phyloP scores from a whole-genome alignment of 2,888 invertebrate species.

The Rugalucina vietnamica region DNA sequence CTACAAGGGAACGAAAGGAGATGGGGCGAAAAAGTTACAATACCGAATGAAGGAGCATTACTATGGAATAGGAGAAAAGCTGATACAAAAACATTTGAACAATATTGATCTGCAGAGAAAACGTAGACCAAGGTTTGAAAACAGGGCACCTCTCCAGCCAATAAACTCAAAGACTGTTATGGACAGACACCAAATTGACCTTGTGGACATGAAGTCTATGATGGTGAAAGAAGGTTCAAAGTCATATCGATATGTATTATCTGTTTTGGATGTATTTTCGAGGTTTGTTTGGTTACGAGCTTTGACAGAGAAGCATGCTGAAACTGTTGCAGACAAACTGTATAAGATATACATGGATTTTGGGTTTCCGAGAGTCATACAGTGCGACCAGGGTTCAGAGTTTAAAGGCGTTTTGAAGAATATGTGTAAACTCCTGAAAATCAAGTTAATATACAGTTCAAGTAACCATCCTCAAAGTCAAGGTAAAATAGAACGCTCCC shows the following conservation, averaged over 20 bases:
- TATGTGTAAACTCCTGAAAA: background rate
- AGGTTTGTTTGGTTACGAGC: slow-evolving; percentile 24
- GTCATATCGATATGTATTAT: slow-evolving; percentile 26
- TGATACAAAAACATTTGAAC: too few species aligned
- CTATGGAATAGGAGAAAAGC: too few species aligned
- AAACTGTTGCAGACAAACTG: background rate
- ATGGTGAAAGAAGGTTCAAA: background rate
- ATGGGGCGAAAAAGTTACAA: too few species aligned
- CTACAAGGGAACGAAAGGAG: too few species aligned
- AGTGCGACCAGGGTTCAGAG: slow-evolving; percentile 20
- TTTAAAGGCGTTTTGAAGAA: slow-evolving; percentile 10
- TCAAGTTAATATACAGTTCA: slow-evolving; percentile 7
- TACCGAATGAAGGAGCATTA: too few species aligned
- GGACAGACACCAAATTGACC: too few species aligned
- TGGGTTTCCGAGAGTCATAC: slow-evolving; percentile 13
- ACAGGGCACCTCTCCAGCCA: too few species aligned
- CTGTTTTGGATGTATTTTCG: slow-evolving; percentile 40
- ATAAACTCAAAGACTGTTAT: too few species aligned
- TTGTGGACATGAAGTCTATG: slow-evolving; percentile 18
- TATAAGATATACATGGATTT: background rate
- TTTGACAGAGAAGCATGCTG: background rate
- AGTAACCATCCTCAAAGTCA: slow-evolving; percentile 41
- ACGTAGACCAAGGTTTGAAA: too few species aligned
- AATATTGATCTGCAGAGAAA: too few species aligned
- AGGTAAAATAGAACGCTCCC: slow-evolving; percentile 35